Conservation (phyloP, 2,888 invertebrate genomes). For the Sicus ferrugineus region DNA sequence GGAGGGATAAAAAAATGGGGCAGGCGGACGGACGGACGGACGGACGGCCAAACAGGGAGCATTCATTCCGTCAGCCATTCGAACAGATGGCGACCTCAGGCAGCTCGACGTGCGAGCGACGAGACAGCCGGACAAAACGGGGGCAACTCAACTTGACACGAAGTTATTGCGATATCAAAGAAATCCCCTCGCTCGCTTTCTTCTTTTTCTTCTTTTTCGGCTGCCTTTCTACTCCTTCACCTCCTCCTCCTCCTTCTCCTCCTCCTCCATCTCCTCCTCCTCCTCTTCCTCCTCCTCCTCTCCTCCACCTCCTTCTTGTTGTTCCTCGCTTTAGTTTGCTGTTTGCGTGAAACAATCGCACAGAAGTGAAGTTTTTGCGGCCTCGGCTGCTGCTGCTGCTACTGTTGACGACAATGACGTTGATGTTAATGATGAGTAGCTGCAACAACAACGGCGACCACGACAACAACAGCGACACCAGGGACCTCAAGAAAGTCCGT, state of each 20-base stretch:
- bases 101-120: not conserved
- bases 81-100: not conserved
- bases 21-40: slow-evolving; percentile 14
- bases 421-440: not conserved
- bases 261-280: no score
- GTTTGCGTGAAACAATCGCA: not conserved
- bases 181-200: no score
- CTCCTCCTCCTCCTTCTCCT: no score
- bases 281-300: no score
- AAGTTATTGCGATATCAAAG: not conserved
- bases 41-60: slow-evolving; percentile 13
- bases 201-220: no score
- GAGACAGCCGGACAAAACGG: not conserved
- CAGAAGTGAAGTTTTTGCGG: not conserved
- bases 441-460: not conserved
- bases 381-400: not conserved
- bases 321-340: no score
- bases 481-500: no score
- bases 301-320: no score
- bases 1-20: not conserved
- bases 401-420: not conserved
- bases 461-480: not conserved
- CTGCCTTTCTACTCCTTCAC: no score
- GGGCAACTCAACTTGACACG: not conserved
- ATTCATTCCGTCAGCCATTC: not conserved